phyloP scores from a whole-genome alignment of 2,113 vertebrate genomes.

The Actenoides lindsayi region DNA sequence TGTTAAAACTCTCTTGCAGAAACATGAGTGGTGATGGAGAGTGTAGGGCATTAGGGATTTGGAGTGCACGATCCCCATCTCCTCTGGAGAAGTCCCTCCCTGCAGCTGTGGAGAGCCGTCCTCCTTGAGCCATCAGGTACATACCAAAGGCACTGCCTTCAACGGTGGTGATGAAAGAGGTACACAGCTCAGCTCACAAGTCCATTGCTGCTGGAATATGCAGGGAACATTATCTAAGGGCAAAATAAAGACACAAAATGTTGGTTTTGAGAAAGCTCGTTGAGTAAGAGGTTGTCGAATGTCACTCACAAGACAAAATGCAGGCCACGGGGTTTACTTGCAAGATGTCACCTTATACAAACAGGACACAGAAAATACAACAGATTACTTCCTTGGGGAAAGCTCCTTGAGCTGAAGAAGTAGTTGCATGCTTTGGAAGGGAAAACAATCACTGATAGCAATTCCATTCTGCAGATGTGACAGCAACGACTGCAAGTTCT shows the following conservation, averaged over 20 bases:
- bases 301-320: background rate
- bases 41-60: background rate
- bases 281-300: background rate
- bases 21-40: background rate
- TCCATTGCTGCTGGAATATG: background rate
- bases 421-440: background rate
- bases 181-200: background rate
- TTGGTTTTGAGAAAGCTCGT: background rate
- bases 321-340: background rate
- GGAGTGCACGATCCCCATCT: background rate
- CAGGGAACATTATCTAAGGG: background rate
- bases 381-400: background rate
- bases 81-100: background rate
- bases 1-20: background rate
- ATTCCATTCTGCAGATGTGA: background rate
- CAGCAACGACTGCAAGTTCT: background rate
- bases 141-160: background rate
- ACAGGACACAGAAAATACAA: background rate
- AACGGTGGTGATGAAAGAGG: background rate
- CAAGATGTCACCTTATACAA: background rate
- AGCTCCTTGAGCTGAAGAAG: background rate
- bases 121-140: background rate
- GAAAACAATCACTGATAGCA: background rate
- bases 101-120: background rate
- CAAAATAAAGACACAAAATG: background rate